Conservation (phyloP, 1,140 invertebrate species). For the Drosophila ogumai region DNA sequence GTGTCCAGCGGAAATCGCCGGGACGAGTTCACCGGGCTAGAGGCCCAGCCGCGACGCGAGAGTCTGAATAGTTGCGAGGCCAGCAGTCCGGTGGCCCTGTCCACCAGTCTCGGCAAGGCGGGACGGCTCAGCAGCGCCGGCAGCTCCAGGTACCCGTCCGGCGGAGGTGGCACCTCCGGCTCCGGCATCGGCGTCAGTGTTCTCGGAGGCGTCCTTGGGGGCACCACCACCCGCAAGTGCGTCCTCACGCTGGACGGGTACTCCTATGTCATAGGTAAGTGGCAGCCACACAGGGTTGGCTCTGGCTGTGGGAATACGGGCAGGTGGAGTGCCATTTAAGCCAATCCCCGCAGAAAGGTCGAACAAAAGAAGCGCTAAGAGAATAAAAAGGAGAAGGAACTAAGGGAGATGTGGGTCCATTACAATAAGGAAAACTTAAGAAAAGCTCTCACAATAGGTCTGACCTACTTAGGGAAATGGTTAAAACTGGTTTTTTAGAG, state of each 20-base stretch:
- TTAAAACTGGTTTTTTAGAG: neutral
- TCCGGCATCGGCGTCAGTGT: constrained; percentile 64
- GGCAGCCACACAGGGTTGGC: neutral
- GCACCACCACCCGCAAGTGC: constrained; percentile 88
- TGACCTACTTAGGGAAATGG: constrained; percentile 5
- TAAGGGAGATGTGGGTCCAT: neutral
- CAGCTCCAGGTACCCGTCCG: constrained; percentile 69
- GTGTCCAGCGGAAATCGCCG: constrained; percentile 47
- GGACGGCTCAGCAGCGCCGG: constrained; percentile 24
- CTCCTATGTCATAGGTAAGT: constrained; percentile 93
- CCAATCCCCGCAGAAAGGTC: neutral
- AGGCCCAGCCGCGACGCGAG: constrained; percentile 64
- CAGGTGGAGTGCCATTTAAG: constrained; percentile 14
- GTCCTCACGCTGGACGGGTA: constrained; percentile 92
- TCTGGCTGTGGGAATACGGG: constrained; percentile 1
- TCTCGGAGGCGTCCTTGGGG: constrained; percentile 41
- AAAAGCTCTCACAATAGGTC: neutral
- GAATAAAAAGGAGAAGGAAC: neutral
- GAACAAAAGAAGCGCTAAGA: neutral
- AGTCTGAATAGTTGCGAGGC: constrained; percentile 70
- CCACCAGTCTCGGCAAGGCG: constrained; percentile 28
- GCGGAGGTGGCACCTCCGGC: constrained; percentile 62
- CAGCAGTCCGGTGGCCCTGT: constrained; percentile 40
- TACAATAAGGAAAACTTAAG: neutral
- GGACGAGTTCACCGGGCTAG: constrained; percentile 68